Base-by-base conservation (phyloP, 2,888 invertebrate species). In the Cheilosia impressa region DNA sequence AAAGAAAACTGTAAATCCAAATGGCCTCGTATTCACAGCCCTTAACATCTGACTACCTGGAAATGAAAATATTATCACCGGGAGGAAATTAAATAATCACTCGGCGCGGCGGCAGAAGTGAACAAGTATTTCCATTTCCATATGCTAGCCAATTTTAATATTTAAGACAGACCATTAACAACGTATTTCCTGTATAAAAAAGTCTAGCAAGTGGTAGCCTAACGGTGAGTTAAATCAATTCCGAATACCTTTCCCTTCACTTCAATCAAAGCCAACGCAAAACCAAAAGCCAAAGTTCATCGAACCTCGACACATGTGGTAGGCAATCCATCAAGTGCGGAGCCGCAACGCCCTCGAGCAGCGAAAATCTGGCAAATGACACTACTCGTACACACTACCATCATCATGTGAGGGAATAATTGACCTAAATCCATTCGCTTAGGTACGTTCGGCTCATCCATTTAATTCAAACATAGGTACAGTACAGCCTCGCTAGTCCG, bases 391-490 rank as follows among this genome's bases (percentile, higher is more conserved):
- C n/a, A 27, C 17, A 22, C 15, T 43, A 45, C 17, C 38, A 38
- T 31, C 38, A 13, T 38, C 4, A 10, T 13, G 38, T 13, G 38
- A 38, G 38, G 38, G 13, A 53, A 52, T 62, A 52, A 73, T 53
- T 63, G 72, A 62, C 72, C 73, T 43, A 63, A 73, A 73, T 73
- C 55, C 45, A 45, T 24, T 53, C 53, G 52, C 73, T 34, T n/a
- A 45, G 17, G 13, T 13, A 13, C 13, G 38, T 38, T 13, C 13
- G 38, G 24, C 72, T 63, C 22, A 45, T 47, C 73, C 73, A 55
- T 24, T 53, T 53, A 24, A 34, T 45, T 62, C 31, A 15, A 68
- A 6, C 45, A 68, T 58, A n/a, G n/a, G n/a, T n/a, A n/a, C n/a
- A n/a, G n/a, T n/a, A n/a, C n/a, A n/a, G n/a, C n/a, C n/a, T n/a